Evolutionary conservation across 2,888 invertebrate species (phyloP).

Genomic region (Andrena bicolor): DNA sequence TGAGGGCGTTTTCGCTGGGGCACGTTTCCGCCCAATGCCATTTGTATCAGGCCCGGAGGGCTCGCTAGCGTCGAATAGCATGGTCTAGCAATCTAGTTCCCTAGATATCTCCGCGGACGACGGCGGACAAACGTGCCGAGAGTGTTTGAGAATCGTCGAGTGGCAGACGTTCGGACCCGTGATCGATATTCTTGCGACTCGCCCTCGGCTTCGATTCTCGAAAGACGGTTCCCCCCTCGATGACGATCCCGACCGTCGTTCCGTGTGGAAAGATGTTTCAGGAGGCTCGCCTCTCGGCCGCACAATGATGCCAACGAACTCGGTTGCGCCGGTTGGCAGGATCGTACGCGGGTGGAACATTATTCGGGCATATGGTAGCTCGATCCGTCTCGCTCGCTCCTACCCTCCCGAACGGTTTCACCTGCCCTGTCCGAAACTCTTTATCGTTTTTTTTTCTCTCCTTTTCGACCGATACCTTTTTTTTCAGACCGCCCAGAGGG

Average conservation of each 20-base stretch:
- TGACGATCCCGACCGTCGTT: conserved; percentile 29
- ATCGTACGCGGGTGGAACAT: conserved; percentile 80
- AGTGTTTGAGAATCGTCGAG: conserved; percentile 72
- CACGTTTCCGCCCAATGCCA: conserved; percentile 30
- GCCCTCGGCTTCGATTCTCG: not conserved
- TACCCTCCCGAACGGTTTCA: conserved; percentile 72
- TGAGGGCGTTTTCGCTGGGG: conserved; percentile 27
- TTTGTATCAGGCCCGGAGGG: conserved; percentile 2
- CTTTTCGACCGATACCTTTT: conserved; percentile 67
- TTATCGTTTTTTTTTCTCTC: conserved; percentile 66
- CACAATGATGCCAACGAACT: conserved; percentile 56
- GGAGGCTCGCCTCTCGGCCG: conserved; percentile 17
- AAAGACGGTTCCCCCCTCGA: not conserved
- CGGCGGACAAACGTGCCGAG: conserved; percentile 67
- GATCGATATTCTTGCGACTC: conserved; percentile 67
- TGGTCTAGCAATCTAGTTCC: conserved; percentile 57
- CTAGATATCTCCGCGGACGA: conserved; percentile 60
- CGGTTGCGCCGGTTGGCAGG: conserved; percentile 67
- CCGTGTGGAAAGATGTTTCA: conserved; percentile 29
- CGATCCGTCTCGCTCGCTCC: conserved; percentile 49
- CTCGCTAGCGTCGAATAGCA: conserved; percentile 56
- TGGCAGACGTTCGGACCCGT: conserved; percentile 46
- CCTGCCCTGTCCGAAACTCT: conserved; percentile 78
- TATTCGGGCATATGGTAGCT: conserved; percentile 81
- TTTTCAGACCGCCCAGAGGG: conserved; percentile 69